Evolutionary conservation across 2,888 invertebrate genomes (phyloP), one percentile per base, ranked within the genome.

Genomic region (Nephrocerus scutellatus): DNA sequence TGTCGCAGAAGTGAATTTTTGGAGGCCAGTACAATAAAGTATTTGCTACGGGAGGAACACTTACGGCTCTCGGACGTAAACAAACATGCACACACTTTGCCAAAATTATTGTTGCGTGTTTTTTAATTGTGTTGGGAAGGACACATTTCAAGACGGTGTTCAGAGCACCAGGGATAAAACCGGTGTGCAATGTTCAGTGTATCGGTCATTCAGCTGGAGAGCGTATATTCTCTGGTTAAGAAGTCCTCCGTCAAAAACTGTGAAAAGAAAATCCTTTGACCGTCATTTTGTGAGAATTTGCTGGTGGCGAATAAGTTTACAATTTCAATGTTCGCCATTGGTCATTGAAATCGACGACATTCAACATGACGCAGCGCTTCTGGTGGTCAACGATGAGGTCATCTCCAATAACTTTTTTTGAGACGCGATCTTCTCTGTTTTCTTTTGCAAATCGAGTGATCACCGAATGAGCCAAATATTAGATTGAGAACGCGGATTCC

Each of bases 121-220:
- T 29, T 20, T n/a, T n/a, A 28, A 28, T 28, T 36, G 36, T 33
- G 24, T 19, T 25, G 33, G 18, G 24, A 35, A 21, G 28, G 36
- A 18, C 30, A 24, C 24, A 36, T 35, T 28, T 35, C 35, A 28
- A 35, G 24, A 36, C 30, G 36, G 7, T 36, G 23, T 24, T 24
- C 28, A 15, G 22, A 36, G 16, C 36, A 21, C 15, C 28, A 22
- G 16, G 12, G 12, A 33, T 12, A 19, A 16, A 23, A 33, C n/a
- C 16, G 16, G 18, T 7, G 22, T n/a, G n/a, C n/a, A n/a, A n/a
- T n/a, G n/a, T n/a, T n/a, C n/a, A n/a, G n/a, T n/a, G n/a, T n/a
- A n/a, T n/a, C n/a, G n/a, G n/a, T n/a, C n/a, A n/a, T n/a, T n/a
- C n/a, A n/a, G n/a, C n/a, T n/a, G n/a, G n/a, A n/a, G n/a, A n/a